Evolutionary conservation across 2,888 invertebrate genomes (phyloP).

Genomic region (Protophormia terraenovae): DNA sequence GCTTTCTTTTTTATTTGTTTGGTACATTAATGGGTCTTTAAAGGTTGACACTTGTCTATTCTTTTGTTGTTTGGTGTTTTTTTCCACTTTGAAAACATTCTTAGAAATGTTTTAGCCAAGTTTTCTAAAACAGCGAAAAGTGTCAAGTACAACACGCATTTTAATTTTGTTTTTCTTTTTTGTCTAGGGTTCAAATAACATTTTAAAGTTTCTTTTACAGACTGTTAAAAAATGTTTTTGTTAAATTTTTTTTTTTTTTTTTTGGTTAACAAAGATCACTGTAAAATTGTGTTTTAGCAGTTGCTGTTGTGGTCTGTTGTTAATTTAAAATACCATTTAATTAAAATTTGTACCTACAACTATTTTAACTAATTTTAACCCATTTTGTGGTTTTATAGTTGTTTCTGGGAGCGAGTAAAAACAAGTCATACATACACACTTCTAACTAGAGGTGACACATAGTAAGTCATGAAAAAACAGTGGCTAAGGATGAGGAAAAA

Average conservation of each 20-base stretch:
- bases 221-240: not conserved
- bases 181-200: not conserved
- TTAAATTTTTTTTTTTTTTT: not conserved
- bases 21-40: not conserved
- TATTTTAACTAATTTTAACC: constrained; percentile 69
- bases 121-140: constrained; percentile 22
- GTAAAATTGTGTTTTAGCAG: not conserved
- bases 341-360: constrained; percentile 69
- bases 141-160: constrained; percentile 65
- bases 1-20: not conserved
- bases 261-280: constrained; percentile 27
- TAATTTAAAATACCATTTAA: constrained; percentile 62
- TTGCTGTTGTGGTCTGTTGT: constrained; percentile 9
- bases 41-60: constrained; percentile 30
- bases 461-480: constrained; percentile 20
- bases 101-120: not conserved
- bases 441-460: constrained; percentile 24
- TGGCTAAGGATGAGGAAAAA: not conserved
- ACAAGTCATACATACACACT: not conserved
- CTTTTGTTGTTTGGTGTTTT: not conserved
- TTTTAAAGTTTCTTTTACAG: constrained; percentile 24
- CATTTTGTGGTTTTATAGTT: constrained; percentile 29
- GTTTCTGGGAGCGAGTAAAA: not conserved
- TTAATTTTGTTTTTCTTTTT: not conserved
- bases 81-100: not conserved